A percentile compares a stretch with the other conserved stretches of the same genome.
These are phyloP conservation scores for Cotesia typhae DNA, from an alignment of 1,140 invertebrate species.

Conservation along the genomic window DNA sequence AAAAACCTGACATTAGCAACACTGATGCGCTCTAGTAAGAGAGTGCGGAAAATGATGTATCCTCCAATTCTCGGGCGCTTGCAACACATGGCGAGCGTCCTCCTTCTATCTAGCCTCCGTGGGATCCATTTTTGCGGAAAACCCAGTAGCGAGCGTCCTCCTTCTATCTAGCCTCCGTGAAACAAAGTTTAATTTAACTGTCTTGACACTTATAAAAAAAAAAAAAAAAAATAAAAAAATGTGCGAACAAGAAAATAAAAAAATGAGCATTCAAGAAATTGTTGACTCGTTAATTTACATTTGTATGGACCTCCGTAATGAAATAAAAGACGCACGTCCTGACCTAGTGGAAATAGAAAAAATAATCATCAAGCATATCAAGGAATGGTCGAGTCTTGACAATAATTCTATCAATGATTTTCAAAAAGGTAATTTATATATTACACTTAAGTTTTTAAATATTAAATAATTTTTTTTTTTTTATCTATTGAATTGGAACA, in stretches of 20 bases:
- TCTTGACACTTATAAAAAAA: too few relatives aligned
- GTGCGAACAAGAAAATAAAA: slow-evolving; percentile 49
- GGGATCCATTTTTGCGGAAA: too few relatives aligned
- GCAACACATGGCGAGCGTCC: too few relatives aligned
- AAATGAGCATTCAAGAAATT: slow-evolving; percentile 53
- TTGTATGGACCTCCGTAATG: slow-evolving; percentile 51
- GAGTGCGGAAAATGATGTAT: too few relatives aligned
- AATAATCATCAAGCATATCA: slow-evolving; percentile 56
- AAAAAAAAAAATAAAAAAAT: slow-evolving; percentile 32
- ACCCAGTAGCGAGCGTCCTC: too few relatives aligned
- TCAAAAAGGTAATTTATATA: slow-evolving; percentile 53
- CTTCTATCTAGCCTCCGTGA: too few relatives aligned
- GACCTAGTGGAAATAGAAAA: slow-evolving; percentile 48
- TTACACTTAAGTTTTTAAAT: slow-evolving; percentile 8
- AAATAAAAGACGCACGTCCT: slow-evolving; percentile 39
- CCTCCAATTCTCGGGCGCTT: too few relatives aligned
- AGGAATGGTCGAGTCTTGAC: slow-evolving; percentile 44
- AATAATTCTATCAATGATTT: slow-evolving; percentile 51
- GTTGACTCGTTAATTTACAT: slow-evolving; percentile 56
- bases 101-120: too few relatives aligned
- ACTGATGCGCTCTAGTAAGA: too few relatives aligned
- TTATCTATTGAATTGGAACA: neutral
- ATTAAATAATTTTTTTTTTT: neutral
- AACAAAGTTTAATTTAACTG: too few relatives aligned
- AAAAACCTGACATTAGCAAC: too few relatives aligned